Conservation (phyloP, 1,140 invertebrate genomes). For the Neodiprion pinetum region DNA sequence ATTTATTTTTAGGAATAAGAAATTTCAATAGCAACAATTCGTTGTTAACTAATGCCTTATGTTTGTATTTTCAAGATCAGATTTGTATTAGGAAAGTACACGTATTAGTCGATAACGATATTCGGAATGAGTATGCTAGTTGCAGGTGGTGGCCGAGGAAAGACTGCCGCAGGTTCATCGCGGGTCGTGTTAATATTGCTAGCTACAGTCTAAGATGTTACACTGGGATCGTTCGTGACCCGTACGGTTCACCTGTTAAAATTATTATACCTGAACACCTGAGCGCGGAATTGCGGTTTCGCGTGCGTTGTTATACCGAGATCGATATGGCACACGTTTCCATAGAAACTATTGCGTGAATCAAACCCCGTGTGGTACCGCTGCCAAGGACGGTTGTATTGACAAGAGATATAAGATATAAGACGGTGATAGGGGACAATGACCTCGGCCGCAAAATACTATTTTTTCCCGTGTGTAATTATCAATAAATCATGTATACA, state of each 20-base stretch:
- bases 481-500: too few relatives aligned
- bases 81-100: neutral
- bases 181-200: constrained; percentile 44
- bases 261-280: neutral
- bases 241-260: constrained; percentile 14
- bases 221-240: constrained; percentile 11
- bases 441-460: constrained; percentile 35
- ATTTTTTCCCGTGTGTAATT: neutral
- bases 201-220: constrained; percentile 19
- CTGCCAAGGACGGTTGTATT: constrained; percentile 49
- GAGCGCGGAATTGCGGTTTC: neutral
- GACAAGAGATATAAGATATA: constrained; percentile 25
- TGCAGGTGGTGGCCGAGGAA: neutral
- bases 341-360: constrained; percentile 49
- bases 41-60: too few relatives aligned
- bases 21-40: too few relatives aligned
- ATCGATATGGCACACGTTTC: constrained; percentile 31
- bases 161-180: constrained; percentile 25
- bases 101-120: neutral
- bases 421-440: constrained; percentile 42
- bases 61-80: too few relatives aligned
- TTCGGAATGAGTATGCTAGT: neutral
- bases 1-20: too few relatives aligned
- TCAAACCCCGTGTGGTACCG: constrained; percentile 28
- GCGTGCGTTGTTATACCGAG: neutral